phyloP scores from a whole-genome alignment of 2,113 vertebrate genomes.

The Crocuta crocuta region DNA sequence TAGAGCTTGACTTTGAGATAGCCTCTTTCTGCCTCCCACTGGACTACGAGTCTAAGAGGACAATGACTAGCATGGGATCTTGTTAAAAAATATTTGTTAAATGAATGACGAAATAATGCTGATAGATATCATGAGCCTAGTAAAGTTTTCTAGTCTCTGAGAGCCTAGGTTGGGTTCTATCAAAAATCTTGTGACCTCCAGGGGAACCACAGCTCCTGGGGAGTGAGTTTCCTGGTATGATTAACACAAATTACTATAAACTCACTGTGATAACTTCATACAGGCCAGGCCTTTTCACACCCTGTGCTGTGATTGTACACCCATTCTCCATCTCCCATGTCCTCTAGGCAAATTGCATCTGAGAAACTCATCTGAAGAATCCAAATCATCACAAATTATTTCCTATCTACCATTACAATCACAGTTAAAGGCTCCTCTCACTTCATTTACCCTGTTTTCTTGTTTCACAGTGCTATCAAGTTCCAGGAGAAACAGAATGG shows the following conservation, averaged over 20 bases:
- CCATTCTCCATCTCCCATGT: background rate
- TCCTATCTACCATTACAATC: background rate
- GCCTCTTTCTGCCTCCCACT: background rate
- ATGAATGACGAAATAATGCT: background rate
- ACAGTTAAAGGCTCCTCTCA: background rate
- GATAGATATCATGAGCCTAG: background rate
- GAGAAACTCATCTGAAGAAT: conserved; percentile 31
- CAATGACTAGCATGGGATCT: background rate
- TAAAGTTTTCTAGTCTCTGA: background rate
- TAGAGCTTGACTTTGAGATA: background rate
- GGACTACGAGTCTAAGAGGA: background rate
- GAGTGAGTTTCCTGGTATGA: background rate
- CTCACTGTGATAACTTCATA: background rate
- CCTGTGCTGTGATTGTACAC: background rate
- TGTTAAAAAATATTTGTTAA: background rate
- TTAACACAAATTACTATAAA: background rate
- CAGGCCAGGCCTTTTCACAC: background rate
- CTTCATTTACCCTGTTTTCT: background rate
- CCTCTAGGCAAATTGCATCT: background rate
- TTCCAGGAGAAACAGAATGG: background rate
- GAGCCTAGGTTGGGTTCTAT: background rate
- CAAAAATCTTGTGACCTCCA: background rate
- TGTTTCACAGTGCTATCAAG: background rate
- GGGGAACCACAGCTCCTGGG: background rate
- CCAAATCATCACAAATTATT: background rate